Base-by-base conservation (phyloP, 2,113 vertebrate genomes). In the Turnix velox region DNA sequence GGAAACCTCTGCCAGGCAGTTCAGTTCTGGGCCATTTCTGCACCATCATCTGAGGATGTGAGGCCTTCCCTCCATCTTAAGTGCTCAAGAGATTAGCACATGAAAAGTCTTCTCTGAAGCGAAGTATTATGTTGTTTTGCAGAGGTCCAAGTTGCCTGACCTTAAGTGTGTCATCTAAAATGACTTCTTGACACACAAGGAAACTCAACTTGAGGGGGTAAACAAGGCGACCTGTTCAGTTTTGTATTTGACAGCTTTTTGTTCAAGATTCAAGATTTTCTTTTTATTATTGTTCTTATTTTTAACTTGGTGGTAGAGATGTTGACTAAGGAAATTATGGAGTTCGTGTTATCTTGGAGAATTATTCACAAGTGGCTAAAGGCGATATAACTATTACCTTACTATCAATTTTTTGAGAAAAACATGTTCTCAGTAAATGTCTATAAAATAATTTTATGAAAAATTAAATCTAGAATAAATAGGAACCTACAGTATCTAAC, bases 101-200 rank as follows among this genome's bases (percentile, higher is more conserved):
- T 94, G 90, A 93, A 91, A 85, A 85, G 58, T 75, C 58, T 33
- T 35, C 37, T 91, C 55, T 62, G n/a, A 83, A 92, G 46, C 16
- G 2, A 74, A 80, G 55, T 51, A 37, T 43, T 76, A 27, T 24
- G 43, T 42, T 92, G 86, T 93, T 86, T 66, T 12, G 2, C 25
- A 35, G 65, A 76, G 55, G 37, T 62, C n/a, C 0, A 0, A 73
- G 39, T 71, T 58, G 59, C 55, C 24, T 90, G 88, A 86, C 88
- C 93, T 61, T 19, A 43, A 40, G 46, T 14, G 24, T 88, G 51
- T 78, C 68, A 67, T 27, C 65, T 92, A 40, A 84, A 94, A 81
- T 77, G 55, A 30, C 43, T 37, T 45, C 72, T 92, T 90, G 65
- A 83, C 65, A 6, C 68, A 55, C 39, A 10, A 8, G n/a, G 71